phyloP scores from a whole-genome alignment of 2,113 vertebrate genomes.

The Saimiri boliviensis region DNA sequence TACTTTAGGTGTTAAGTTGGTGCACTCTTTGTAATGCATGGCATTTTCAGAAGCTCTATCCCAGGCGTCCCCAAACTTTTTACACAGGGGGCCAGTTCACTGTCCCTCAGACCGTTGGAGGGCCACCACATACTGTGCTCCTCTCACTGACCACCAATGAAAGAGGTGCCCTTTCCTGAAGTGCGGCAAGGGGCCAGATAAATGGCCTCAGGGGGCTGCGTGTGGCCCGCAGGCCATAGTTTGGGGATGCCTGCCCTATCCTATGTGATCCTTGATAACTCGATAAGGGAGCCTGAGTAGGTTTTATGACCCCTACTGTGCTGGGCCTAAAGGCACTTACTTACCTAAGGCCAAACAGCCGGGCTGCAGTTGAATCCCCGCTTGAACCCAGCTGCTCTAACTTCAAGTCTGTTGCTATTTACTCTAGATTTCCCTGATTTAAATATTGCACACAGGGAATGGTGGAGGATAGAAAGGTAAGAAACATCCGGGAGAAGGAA shows the following conservation, averaged over 20 bases:
- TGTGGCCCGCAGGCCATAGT: no score
- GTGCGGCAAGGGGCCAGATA: no score
- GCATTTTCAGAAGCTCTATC: neutral
- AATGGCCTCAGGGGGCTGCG: no score
- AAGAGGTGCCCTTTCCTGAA: no score
- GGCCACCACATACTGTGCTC: no score
- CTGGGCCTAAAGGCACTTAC: neutral
- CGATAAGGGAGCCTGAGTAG: neutral
- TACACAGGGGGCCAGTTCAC: no score
- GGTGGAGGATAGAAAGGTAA: neutral
- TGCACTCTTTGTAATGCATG: neutral
- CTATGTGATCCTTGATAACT: neutral
- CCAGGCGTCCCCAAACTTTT: no score
- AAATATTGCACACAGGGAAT: neutral
- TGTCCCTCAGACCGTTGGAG: no score
- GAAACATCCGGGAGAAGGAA: neutral
- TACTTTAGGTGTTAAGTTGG: neutral
- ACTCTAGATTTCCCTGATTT: neutral
- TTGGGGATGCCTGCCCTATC: no score
- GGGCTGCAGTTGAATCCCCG: neutral
- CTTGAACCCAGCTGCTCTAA: neutral
- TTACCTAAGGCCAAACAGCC: neutral
- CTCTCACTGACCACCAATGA: no score
- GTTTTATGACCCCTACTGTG: neutral
- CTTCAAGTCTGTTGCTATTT: neutral